phyloP scores from a whole-genome alignment of 2,888 invertebrate genomes.

The Euzetes globulus region DNA sequence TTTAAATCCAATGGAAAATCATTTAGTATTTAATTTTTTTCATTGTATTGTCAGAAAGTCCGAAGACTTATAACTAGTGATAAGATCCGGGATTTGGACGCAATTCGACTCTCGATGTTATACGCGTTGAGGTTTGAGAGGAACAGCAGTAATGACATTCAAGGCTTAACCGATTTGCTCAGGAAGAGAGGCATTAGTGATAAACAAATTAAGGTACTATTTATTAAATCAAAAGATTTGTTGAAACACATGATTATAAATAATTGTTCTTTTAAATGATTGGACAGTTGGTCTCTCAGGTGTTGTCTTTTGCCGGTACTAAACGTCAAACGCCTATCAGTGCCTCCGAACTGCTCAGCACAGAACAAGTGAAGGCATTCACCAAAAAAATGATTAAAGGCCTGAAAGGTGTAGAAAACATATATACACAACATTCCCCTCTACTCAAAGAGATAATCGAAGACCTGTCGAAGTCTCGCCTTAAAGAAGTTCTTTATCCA shows the following conservation, averaged over 20 bases:
- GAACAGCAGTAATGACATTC: conserved; percentile 73
- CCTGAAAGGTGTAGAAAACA: conserved; percentile 94
- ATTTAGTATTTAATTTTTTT: background rate
- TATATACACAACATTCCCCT: conserved; percentile 98
- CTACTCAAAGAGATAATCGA: conserved; percentile 79
- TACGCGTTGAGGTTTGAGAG: conserved; percentile 91
- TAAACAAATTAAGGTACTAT: conserved; percentile 40
- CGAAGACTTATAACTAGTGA: conserved; percentile 68
- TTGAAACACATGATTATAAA: background rate
- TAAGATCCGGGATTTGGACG: conserved; percentile 66
- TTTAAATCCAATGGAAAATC: no score
- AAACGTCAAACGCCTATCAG: conserved; percentile 21
- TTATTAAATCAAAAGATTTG: background rate
- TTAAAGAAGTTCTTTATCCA: conserved; percentile 79
- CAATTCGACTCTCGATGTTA: conserved; percentile 75
- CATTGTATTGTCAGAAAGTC: conserved; percentile 52
- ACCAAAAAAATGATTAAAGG: conserved; percentile 67
- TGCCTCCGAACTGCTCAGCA: conserved; percentile 60
- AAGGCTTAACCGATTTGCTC: conserved; percentile 64
- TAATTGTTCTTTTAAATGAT: background rate
- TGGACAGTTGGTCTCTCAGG: conserved; percentile 17
- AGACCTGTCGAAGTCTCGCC: conserved; percentile 76
- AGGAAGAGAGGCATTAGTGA: conserved; percentile 65
- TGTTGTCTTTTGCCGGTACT: conserved; percentile 26
- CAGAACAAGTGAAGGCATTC: conserved; percentile 72